Base-by-base conservation (phyloP, 1,140 invertebrate species). In the Coptotermes formosanus region DNA sequence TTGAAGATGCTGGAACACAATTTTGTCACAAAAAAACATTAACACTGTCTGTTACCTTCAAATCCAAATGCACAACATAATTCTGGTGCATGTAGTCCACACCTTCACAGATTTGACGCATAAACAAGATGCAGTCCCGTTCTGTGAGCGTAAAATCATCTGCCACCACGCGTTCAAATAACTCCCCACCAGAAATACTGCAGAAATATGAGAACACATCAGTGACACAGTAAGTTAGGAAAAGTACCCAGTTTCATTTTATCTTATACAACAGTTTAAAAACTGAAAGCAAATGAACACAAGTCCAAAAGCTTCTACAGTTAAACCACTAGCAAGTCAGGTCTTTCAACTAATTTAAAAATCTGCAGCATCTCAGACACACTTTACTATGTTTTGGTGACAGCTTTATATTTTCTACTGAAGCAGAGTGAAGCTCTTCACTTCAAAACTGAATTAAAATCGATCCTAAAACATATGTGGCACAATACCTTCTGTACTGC, bases 141-240 rank as follows among this genome's bases (percentile, higher is more conserved):
- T 99, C 98, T 4, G 97, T 98, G 21, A 98, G 91, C 0, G 96
- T 97, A 89, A 98, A 97, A 89, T 98, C 97, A 88, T 98, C 97
- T 8, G 96, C 96, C 0, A 97, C 96, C 12, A 98, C 96, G 85
- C 97, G 92, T 89, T 98, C 97, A 89, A 98, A 98, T 48, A 99
- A 91, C 91, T 99, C 97, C 2, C 97, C 97, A 38, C 97, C 97
- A 88, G 96, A 96, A 89, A 98, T 95, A 89, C 97, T 98, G 89
- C 44, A 91, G 89, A 83, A 30, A n/a, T 32, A 82, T 38, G 2
- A 85, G 6, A 69, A 48, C 9, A 9, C 14, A 43, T 23, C 82
- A 83, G 48, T 32, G 75, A 81, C n/a, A 69, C 23, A 19, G 30
- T 16, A 55, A 16, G 19, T 16, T 55, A 21, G 52, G 52, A 16